phyloP scores from a whole-genome alignment of 2,113 vertebrate genomes.

The Solea senegalensis region DNA sequence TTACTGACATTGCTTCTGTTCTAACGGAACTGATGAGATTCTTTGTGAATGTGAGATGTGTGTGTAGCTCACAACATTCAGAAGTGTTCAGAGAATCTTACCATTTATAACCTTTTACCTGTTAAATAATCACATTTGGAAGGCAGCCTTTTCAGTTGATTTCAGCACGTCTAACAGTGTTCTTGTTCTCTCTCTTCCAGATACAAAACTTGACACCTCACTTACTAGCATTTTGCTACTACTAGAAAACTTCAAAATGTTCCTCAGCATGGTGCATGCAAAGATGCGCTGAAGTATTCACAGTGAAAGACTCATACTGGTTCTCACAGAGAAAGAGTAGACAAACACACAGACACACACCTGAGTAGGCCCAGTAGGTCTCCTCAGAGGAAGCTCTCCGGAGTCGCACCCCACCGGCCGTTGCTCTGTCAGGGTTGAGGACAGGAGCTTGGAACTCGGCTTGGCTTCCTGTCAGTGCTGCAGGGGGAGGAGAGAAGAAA shows the following conservation, averaged over 20 bases:
- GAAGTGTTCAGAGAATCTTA: not conserved
- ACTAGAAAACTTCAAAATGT: not conserved
- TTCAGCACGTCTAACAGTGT: not conserved
- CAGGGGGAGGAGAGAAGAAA: slow-evolving; percentile 46
- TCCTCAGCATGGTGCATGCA: not conserved
- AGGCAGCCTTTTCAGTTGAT: not conserved
- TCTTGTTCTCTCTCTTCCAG: not conserved
- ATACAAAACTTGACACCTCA: not conserved
- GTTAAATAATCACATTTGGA: not conserved
- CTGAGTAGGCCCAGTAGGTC: slow-evolving; percentile 96
- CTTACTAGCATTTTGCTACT: not conserved
- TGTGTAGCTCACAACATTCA: not conserved
- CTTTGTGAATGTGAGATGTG: not conserved
- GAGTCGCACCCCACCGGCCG: slow-evolving; percentile 79
- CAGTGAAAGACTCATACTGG: not conserved
- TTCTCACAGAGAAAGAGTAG: not conserved
- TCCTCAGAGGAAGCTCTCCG: slow-evolving; percentile 86
- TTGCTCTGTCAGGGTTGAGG: slow-evolving; percentile 71
- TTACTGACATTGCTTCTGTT: too few species aligned
- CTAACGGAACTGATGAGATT: too few species aligned
- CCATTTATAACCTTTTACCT: not conserved
- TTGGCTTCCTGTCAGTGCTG: slow-evolving; percentile 89
- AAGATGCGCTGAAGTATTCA: not conserved
- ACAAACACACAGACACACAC: slow-evolving; percentile 76
- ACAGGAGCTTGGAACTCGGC: slow-evolving; percentile 66